phyloP scores from a whole-genome alignment of 2,888 invertebrate genomes.

The Dexiosoma caninum region DNA sequence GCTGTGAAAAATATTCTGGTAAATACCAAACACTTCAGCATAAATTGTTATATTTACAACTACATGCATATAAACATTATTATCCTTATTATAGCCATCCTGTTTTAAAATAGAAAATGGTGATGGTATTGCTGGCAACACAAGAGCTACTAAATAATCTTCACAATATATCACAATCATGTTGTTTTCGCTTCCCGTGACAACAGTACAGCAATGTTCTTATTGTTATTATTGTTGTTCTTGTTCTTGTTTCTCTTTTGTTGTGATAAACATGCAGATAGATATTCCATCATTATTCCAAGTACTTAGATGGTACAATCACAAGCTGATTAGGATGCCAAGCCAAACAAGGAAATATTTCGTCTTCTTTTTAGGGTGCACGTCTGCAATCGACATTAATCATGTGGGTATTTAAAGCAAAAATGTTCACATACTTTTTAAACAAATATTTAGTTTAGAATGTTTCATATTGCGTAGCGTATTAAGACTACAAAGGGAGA shows the following conservation, averaged over 20 bases:
- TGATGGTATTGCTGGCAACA: background rate
- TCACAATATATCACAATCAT: conserved; percentile 42
- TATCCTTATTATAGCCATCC: conserved; percentile 43
- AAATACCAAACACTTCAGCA: conserved; percentile 55
- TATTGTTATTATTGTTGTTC: too few species aligned
- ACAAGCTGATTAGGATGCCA: conserved; percentile 29
- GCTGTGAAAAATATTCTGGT: conserved; percentile 41
- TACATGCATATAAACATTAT: conserved; percentile 43
- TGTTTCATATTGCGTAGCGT: too few species aligned
- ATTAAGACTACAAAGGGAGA: too few species aligned
- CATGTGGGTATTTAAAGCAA: conserved; percentile 3
- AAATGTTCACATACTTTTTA: too few species aligned
- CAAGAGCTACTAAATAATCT: background rate
- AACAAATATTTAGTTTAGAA: too few species aligned
- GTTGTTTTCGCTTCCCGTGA: too few species aligned
- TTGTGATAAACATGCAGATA: background rate
- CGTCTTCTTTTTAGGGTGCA: background rate
- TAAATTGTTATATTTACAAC: conserved; percentile 48
- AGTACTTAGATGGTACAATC: conserved; percentile 49
- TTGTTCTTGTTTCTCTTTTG: conserved; percentile 3
- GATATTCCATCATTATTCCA: conserved; percentile 55
- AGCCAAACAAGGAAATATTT: conserved; percentile 13
- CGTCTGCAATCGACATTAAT: conserved; percentile 9
- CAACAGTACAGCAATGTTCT: too few species aligned
- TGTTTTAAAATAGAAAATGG: conserved; percentile 24